Percentiles rank a stretch among this genome's conserved stretches.
These are phyloP conservation scores for Caenorhabditis panamensis DNA, from an alignment of 2,888 invertebrate species.

Conservation along the genomic window DNA sequence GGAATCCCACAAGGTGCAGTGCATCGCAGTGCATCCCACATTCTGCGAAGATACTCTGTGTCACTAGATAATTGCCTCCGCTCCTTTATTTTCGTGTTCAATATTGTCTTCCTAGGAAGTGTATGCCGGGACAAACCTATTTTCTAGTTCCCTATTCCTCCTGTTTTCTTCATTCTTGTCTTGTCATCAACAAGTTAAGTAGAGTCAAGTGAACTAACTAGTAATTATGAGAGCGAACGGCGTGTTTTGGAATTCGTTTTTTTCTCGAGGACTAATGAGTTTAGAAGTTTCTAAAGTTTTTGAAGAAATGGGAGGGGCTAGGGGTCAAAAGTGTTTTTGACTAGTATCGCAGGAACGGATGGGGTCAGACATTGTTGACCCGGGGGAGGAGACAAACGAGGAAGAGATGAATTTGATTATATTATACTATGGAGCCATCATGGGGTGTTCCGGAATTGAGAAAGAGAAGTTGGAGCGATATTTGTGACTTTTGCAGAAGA, in stretches of 20 bases:
- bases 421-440: background rate
- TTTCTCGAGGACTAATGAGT: background rate
- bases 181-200: constrained; percentile 1
- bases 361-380: constrained; percentile 3
- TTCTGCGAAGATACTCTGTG: background rate
- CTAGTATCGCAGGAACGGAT: background rate
- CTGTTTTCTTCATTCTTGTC: background rate
- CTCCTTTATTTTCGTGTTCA: background rate
- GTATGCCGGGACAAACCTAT: background rate
- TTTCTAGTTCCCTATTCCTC: background rate
- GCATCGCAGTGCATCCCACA: too few species aligned
- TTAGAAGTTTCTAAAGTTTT: background rate
- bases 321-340: too few species aligned
- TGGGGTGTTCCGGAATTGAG: too few species aligned
- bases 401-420: constrained; percentile 2
- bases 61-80: background rate
- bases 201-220: background rate
- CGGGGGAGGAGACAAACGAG: background rate
- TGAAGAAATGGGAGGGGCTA: background rate
- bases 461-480: too few species aligned
- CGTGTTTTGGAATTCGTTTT: background rate
- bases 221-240: constrained; percentile 9
- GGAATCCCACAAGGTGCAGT: too few species aligned
- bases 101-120: too few species aligned
- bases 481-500: too few species aligned